These are phyloP conservation scores for Xestia rhomboidea DNA, from an alignment of 2,888 invertebrate genomes.

Conservation along the genomic window DNA sequence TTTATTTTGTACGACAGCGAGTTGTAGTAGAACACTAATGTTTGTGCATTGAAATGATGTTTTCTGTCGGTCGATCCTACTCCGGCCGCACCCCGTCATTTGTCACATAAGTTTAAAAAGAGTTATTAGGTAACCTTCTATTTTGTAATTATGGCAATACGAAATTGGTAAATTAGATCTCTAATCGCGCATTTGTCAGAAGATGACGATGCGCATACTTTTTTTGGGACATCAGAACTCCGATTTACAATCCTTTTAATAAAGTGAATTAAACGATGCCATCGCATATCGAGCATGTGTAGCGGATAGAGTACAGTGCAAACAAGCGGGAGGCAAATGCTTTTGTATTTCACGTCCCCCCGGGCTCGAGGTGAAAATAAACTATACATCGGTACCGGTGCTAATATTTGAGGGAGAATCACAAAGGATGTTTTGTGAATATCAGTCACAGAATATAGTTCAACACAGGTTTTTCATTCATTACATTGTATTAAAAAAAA, in stretches of 20 bases:
- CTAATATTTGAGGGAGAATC: neutral
- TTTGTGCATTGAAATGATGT: too few species aligned
- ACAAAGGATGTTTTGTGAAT: neutral
- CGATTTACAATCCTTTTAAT: conserved; percentile 24
- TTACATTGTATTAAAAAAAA: neutral
- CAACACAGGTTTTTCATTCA: conserved; percentile 2
- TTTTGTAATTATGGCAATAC: too few species aligned
- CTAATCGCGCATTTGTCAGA: neutral
- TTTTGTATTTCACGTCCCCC: conserved; percentile 63
- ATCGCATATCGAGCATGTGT: conserved; percentile 39
- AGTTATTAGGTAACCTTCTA: too few species aligned
- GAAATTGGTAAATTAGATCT: neutral
- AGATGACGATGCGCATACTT: neutral
- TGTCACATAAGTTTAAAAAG: too few species aligned
- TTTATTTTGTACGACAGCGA: too few species aligned
- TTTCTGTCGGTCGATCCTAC: too few species aligned
- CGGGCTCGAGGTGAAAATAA: conserved; percentile 56
- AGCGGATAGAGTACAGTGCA: conserved; percentile 35
- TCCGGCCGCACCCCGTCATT: too few species aligned
- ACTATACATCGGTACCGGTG: conserved; percentile 45
- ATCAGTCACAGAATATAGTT: neutral
- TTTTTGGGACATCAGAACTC: neutral
- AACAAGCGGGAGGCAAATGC: conserved; percentile 52
- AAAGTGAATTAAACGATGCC: conserved; percentile 49
- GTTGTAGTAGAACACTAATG: too few species aligned